Conservation (phyloP, 2,888 invertebrate genomes). For the Cheilosia variabilis region DNA sequence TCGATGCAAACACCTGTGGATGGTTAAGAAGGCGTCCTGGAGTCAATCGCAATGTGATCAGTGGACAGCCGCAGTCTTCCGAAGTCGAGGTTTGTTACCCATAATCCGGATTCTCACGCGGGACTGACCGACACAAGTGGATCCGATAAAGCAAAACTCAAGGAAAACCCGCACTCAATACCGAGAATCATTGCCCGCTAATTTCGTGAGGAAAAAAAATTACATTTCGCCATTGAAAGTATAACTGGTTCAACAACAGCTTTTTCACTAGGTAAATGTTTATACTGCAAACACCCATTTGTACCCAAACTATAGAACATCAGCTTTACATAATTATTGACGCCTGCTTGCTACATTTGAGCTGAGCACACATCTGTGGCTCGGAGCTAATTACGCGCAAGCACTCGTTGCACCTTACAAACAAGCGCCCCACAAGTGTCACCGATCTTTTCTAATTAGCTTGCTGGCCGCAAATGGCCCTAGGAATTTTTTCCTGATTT, state of each 20-base stretch:
- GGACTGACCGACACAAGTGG: background rate
- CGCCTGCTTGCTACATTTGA: background rate
- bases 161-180: background rate
- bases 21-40: too few species aligned
- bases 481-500: background rate
- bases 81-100: too few species aligned
- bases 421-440: conserved; percentile 9
- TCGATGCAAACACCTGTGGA: too few species aligned
- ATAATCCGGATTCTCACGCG: too few species aligned
- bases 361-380: background rate
- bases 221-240: background rate
- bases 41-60: too few species aligned
- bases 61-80: too few species aligned
- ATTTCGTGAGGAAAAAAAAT: background rate
- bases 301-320: background rate
- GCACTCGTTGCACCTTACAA: background rate
- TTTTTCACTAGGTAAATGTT: background rate
- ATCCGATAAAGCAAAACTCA: background rate
- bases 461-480: conserved; percentile 15
- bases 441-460: conserved; percentile 17
- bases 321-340: background rate
- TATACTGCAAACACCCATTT: background rate
- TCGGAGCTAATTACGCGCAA: conserved; percentile 19
- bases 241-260: background rate
- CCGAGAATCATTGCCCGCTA: background rate